Evolutionary conservation across 1,140 invertebrate genomes (phyloP), one percentile per base, ranked within the genome.

Genomic region (Sycophila sp.): DNA sequence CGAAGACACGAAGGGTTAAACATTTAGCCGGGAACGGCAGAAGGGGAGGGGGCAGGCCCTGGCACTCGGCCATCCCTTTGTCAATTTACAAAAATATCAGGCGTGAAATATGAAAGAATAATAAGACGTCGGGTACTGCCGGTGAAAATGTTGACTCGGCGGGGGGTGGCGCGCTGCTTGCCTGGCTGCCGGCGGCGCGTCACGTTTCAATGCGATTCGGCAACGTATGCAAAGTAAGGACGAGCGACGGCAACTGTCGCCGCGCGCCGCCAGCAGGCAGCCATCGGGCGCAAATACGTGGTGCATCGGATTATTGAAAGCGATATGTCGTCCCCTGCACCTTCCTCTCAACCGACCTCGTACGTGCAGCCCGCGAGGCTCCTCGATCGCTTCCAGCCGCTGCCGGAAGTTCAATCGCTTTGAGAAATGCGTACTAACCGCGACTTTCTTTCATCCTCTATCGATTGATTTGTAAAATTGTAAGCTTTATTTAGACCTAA

Each of bases 61-160:
- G n/a, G n/a, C n/a, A n/a, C n/a, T n/a, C n/a, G n/a, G n/a, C n/a
- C n/a, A n/a, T n/a, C n/a, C n/a, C 5, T 42, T 42, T 42, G 40
- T 42, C 13, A 42, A 42, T 42, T 15, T 6, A 42, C 4, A 15
- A 15, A 42, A 42, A 8, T 3, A 42, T 15, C 11, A 15, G 10
- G 40, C 40, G 40, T 6, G 7, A 47, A 36, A 42, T 42, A 59
- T 28, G 56, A 59, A 59, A 59, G 36, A 59, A 42, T 59, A 59
- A 59, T 28, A 40, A 42, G 36, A 42, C 56, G 13, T 13, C 8
- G n/a, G 15, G n/a, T n/a, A n/a, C n/a, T n/a, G n/a, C n/a, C n/a
- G n/a, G n/a, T n/a, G 51, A 51, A 64, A 49, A 64, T 51, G 60
- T 64, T 51, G 60, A 64, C 60, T 64, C 24, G 32, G 45, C 40